Evolutionary conservation across 2,797 vertebrate species (phyloP).

Genomic region (Merluccius polli): DNA sequence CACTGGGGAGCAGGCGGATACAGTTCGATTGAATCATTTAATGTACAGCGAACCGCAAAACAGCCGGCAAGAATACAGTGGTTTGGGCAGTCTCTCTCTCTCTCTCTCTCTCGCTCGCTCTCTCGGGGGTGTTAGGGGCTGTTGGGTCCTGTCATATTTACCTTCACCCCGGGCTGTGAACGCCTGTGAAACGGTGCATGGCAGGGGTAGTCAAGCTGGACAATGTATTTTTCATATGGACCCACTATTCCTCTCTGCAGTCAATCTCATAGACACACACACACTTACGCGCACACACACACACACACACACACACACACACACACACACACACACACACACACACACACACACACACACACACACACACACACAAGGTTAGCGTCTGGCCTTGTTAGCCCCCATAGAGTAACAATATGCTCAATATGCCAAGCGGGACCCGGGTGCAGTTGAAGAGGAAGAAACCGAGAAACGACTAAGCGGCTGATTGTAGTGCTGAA

Average conservation of each 20-base stretch:
- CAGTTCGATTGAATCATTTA: constrained; percentile 38
- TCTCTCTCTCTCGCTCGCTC: not conserved
- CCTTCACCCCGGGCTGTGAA: constrained; percentile 17
- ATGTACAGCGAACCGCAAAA: constrained; percentile 27
- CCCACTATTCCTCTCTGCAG: constrained; percentile 19
- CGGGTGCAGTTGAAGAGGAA: constrained; percentile 32
- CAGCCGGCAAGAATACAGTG: constrained; percentile 4
- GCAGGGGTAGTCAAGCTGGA: not conserved
- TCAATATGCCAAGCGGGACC: constrained; percentile 39
- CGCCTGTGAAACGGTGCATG: not conserved
- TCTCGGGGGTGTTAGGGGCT: not conserved
- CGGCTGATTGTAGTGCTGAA: not conserved
- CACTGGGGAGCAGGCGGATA: constrained; percentile 14
- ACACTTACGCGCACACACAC: not conserved
- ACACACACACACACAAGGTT: constrained; percentile 28
- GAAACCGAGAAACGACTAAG: constrained; percentile 47
- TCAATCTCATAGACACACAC: not conserved
- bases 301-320: no score
- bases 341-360: constrained; percentile 1
- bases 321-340: no score
- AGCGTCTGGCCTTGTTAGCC: constrained; percentile 29
- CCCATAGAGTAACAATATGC: constrained; percentile 45
- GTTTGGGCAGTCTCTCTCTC: not conserved
- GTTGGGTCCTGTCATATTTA: constrained; percentile 5
- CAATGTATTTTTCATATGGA: constrained; percentile 26